phyloP scores from a whole-genome alignment of 2,113 vertebrate species.

The Proteles cristata region DNA sequence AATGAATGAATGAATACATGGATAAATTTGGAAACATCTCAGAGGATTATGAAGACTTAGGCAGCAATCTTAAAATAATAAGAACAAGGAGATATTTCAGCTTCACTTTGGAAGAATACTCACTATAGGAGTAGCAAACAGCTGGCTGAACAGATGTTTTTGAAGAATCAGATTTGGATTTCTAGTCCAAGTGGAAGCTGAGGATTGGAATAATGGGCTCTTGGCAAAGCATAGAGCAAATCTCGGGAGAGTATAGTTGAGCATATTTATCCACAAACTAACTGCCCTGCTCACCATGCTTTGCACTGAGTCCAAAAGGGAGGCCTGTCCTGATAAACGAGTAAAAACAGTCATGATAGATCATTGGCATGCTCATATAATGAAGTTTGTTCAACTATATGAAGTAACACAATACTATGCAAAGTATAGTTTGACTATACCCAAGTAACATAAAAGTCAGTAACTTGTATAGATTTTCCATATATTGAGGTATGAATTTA shows the following conservation, averaged over 20 bases:
- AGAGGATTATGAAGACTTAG: neutral
- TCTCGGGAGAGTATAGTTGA: neutral
- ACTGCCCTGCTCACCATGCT: neutral
- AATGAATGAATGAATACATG: neutral
- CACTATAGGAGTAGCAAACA: neutral
- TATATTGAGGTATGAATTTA: neutral
- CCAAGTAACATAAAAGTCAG: neutral
- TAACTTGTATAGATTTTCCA: neutral
- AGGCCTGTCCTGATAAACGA: neutral
- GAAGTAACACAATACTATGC: neutral
- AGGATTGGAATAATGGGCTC: neutral
- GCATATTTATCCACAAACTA: neutral
- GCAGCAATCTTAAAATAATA: neutral
- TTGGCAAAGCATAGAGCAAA: neutral
- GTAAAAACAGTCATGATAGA: neutral
- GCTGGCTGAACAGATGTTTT: conserved; percentile 53
- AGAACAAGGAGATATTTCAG: neutral
- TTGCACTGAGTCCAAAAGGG: neutral
- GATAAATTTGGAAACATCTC: neutral
- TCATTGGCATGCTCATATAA: neutral
- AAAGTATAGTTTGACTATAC: neutral
- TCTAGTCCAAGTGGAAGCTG: conserved; percentile 6
- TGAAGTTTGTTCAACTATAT: no score
- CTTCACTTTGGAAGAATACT: conserved; percentile 22
- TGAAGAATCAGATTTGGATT: conserved; percentile 36